These are phyloP conservation scores for Basileuterus tristriatus DNA, from an alignment of 2,797 vertebrate species.

Conservation along the genomic window DNA sequence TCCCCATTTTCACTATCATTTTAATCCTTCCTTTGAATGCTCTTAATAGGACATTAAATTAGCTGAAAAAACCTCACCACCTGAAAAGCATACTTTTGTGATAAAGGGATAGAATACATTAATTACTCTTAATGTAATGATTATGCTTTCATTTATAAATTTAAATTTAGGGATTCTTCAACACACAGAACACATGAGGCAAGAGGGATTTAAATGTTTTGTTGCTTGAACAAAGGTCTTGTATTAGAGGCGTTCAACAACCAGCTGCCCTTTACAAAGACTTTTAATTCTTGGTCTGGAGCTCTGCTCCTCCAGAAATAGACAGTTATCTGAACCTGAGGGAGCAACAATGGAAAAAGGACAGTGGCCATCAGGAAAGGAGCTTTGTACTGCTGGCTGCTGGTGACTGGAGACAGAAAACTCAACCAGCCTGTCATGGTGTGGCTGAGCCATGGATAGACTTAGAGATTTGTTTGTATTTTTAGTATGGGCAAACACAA, in stretches of 20 bases:
- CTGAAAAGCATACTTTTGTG: neutral
- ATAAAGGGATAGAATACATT: neutral
- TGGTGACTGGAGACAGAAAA: neutral
- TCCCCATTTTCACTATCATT: neutral
- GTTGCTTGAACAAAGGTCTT: neutral
- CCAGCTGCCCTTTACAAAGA: neutral
- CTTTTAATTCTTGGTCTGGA: neutral
- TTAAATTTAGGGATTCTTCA: neutral
- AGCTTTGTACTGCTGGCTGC: neutral
- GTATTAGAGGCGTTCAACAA: neutral
- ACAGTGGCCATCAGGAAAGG: neutral
- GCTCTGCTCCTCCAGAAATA: neutral
- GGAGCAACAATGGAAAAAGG: neutral
- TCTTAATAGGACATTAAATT: neutral
- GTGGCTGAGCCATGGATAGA: neutral
- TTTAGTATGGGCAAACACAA: neutral
- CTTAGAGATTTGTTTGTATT: neutral
- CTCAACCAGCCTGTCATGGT: neutral
- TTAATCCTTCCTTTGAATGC: neutral
- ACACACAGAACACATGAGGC: neutral
- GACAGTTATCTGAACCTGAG: neutral
- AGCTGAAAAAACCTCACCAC: neutral
- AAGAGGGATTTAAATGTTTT: neutral
- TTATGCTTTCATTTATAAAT: neutral
- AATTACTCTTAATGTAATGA: neutral